Conservation (phyloP, 2,888 invertebrate species). For the Polyploca ridens region DNA sequence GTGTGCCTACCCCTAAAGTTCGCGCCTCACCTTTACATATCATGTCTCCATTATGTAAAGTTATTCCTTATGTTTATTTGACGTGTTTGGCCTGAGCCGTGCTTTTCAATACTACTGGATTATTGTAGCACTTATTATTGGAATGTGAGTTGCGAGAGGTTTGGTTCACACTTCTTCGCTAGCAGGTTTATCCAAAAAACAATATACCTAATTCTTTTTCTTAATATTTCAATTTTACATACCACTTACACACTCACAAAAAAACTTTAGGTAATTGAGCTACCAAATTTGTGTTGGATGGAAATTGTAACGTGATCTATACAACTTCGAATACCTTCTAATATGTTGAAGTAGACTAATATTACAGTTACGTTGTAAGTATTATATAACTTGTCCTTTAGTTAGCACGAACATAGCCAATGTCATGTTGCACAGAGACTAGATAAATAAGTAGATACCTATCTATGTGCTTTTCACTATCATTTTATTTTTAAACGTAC, state of each 20-base stretch:
- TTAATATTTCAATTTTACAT: background rate
- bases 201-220: background rate
- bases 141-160: slow-evolving; percentile 10
- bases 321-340: background rate
- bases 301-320: too few relatives aligned
- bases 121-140: slow-evolving; percentile 13
- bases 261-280: too few relatives aligned
- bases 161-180: slow-evolving; percentile 9
- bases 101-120: slow-evolving; percentile 32
- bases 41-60: slow-evolving; percentile 67
- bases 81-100: slow-evolving; percentile 20
- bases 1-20: slow-evolving; percentile 78
- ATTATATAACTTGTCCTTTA: background rate
- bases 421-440: background rate
- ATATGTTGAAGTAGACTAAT: background rate
- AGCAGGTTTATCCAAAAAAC: background rate
- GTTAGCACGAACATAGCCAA: background rate
- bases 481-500: slow-evolving; percentile 9
- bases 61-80: slow-evolving; percentile 44
- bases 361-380: background rate
- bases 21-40: slow-evolving; percentile 76
- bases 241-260: too few relatives aligned
- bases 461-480: background rate
- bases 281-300: too few relatives aligned
- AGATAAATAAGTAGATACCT: background rate